phyloP scores from a whole-genome alignment of 2,113 vertebrate genomes.

The Crotalus tigris region DNA sequence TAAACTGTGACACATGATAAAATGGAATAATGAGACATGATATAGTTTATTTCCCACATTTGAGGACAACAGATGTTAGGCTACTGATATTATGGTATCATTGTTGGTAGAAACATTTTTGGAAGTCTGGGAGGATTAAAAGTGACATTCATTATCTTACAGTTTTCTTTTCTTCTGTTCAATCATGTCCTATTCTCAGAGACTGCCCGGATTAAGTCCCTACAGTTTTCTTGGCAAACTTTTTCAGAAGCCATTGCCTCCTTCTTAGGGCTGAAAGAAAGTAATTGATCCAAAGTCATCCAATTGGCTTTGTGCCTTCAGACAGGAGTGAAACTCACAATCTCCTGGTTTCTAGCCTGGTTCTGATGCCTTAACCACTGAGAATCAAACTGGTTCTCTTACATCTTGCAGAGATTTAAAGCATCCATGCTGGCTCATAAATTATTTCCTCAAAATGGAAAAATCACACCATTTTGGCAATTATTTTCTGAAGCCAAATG shows the following conservation, averaged over 20 bases:
- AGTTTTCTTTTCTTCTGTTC: neutral
- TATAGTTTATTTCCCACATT: neutral
- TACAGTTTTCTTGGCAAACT: neutral
- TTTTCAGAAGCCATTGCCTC: neutral
- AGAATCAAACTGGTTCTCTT: neutral
- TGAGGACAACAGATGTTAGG: neutral
- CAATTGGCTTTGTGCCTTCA: neutral
- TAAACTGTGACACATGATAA: neutral
- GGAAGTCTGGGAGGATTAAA: neutral
- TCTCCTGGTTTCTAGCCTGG: neutral
- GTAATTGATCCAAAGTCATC: neutral
- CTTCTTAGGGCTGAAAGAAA: neutral
- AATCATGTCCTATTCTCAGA: neutral
- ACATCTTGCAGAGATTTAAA: neutral
- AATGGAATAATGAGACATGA: neutral
- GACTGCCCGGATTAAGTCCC: neutral
- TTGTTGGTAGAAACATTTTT: neutral
- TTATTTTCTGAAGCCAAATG: neutral
- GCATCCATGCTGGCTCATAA: neutral
- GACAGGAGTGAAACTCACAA: neutral
- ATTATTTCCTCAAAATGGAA: neutral
- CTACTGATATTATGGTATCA: neutral
- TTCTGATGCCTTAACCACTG: neutral
- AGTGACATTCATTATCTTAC: neutral
- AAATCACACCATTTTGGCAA: neutral